Base-by-base conservation (phyloP, 2,113 vertebrate genomes). In the Psilopsiagon aymara region DNA sequence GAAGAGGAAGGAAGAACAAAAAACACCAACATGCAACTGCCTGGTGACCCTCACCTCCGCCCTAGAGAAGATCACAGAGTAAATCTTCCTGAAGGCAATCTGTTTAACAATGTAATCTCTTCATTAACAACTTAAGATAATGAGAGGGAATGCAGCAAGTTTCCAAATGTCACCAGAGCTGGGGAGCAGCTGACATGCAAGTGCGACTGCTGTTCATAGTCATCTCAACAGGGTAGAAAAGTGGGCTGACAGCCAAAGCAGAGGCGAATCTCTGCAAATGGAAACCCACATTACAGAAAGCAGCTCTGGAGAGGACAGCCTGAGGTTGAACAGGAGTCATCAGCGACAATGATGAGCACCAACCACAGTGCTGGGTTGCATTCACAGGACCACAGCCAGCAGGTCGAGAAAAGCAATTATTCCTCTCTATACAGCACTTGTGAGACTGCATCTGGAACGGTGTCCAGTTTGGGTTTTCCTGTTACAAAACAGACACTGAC, bases 321-420 rank as follows among this genome's bases (percentile, higher is more conserved):
- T 10, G 35, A 28, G 49, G 28, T 60, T 29, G 60, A n/a, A 17
- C 25, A 9, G 44, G 49, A 60, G 41, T 1, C 5, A 1, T 41
- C 82, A 92, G 75, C 0, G 0, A 5, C 16, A 43, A 55, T 10
- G 46, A 75, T 28, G 35, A 78, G 27, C 2, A 1, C 27, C 95
- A 71, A 28, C 55, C n/a, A 39, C 35, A 28, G 17, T 0, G 0
- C 13, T 6, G 4, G 66, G 55, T 6, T 37, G 44, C 25, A 3
- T 10, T 37, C 1, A 2, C 35, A 74, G 89, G 11, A 88, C 55
- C 79, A 59, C 7, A 47, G 82, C 49, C 89, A 85, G 74, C 27
- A 19, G 69, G 35, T 6, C 75, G 24, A 53, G 51, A 52, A 23
- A 35, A 59, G 79, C 13, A 3, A 25, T 47, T 82, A 33, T 33